These are phyloP conservation scores for Pristionchus exspectatus DNA, from an alignment of 2,888 invertebrate genomes.

Conservation along the genomic window DNA sequence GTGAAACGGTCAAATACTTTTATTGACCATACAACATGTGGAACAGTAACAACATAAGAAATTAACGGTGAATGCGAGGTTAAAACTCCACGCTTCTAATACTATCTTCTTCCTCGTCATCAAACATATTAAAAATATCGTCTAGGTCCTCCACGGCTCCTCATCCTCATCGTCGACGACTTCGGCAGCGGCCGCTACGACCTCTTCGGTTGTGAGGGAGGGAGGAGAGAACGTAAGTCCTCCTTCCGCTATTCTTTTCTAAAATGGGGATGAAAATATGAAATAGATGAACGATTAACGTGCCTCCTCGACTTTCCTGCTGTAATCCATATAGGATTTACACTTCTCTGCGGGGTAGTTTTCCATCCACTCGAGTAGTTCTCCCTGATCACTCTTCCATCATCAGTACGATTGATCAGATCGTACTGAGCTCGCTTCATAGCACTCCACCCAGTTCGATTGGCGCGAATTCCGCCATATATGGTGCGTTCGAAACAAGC, in stretches of 20 bases:
- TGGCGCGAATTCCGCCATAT: background rate
- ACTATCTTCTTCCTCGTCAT: background rate
- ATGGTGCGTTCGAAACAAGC: background rate
- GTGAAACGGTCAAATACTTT: too few relatives aligned
- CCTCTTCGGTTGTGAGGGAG: background rate
- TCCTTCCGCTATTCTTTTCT: background rate
- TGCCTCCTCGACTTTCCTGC: background rate
- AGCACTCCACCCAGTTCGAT: constrained; percentile 4
- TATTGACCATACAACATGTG: too few relatives aligned
- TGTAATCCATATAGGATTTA: too few relatives aligned
- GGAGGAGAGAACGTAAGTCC: background rate
- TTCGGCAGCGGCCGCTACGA: background rate
- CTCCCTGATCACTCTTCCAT: too few relatives aligned
- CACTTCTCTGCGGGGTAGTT: too few relatives aligned
- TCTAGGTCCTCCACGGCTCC: background rate
- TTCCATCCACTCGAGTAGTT: too few relatives aligned
- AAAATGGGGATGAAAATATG: background rate
- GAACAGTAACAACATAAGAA: too few relatives aligned
- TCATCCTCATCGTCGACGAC: background rate
- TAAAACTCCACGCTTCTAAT: too few relatives aligned
- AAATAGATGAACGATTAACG: too few relatives aligned
- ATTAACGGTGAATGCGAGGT: too few relatives aligned
- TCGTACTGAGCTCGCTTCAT: too few relatives aligned
- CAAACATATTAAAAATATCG: background rate
- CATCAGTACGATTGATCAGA: too few relatives aligned